These are phyloP conservation scores for Nymphalis io DNA, from an alignment of 1,140 invertebrate genomes.

Conservation along the genomic window DNA sequence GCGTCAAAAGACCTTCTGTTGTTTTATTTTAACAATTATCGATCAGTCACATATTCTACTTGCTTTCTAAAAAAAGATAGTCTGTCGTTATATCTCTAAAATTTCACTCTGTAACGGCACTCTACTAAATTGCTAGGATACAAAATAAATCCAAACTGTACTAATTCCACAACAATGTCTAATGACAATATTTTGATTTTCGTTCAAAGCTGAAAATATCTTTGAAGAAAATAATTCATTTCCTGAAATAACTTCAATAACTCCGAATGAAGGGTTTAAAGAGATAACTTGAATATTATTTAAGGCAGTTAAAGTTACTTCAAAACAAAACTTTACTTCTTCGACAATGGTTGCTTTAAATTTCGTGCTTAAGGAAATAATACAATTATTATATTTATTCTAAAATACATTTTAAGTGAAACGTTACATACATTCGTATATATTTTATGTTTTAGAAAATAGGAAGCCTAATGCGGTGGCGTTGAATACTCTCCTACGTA, in stretches of 20 bases:
- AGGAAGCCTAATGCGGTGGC: no score
- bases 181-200: not conserved
- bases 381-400: no score
- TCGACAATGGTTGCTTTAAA: no score
- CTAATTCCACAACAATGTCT: not conserved
- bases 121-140: conserved; percentile 17
- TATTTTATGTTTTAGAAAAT: no score
- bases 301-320: not conserved
- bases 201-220: not conserved
- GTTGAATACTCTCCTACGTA: no score
- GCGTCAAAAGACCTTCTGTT: no score
- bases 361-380: no score
- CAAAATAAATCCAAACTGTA: conserved; percentile 2
- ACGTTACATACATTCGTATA: no score
- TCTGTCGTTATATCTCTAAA: conserved; percentile 9
- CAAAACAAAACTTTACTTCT: no score
- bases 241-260: not conserved
- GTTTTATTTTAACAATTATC: no score
- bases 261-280: no score
- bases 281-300: conserved; percentile 2
- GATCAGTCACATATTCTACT: not conserved
- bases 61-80: not conserved
- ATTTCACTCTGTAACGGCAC: conserved; percentile 4
- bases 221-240: not conserved
- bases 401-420: no score